Percentiles rank a stretch among this genome's conserved stretches.
phyloP scores from a whole-genome alignment of 2,113 vertebrate genomes.

The Phocoena phocoena region DNA sequence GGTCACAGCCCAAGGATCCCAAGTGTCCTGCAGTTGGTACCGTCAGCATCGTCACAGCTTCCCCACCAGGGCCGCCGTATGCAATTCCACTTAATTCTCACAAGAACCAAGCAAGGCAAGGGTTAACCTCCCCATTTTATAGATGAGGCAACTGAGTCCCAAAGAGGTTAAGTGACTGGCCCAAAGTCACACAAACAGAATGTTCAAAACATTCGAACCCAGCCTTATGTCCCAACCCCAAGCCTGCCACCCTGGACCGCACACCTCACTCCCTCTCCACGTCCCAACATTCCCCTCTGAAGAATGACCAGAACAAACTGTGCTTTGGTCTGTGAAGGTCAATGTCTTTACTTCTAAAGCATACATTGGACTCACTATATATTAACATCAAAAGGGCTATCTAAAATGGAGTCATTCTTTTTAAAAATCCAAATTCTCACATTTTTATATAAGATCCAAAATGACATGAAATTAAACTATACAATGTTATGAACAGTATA shows the following conservation, averaged over 20 bases:
- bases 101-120: not conserved
- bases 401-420: conserved; percentile 78
- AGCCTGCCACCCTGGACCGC: not conserved
- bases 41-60: not conserved
- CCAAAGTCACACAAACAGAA: not conserved
- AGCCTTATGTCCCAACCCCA: not conserved
- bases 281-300: not conserved
- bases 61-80: not conserved
- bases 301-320: conserved; percentile 22
- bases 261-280: not conserved
- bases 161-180: not conserved
- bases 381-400: conserved; percentile 77
- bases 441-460: conserved; percentile 74
- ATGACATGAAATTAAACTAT: conserved; percentile 82
- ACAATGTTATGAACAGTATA: conserved; percentile 81
- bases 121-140: not conserved
- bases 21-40: not conserved
- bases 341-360: conserved; percentile 79
- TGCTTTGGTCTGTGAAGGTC: conserved; percentile 55
- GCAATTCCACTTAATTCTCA: not conserved
- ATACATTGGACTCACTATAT: conserved; percentile 74
- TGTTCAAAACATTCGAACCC: not conserved
- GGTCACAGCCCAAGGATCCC: accelerated
- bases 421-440: conserved; percentile 76
- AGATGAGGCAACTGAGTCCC: not conserved